These are phyloP conservation scores for Tribolium castaneum DNA, from an alignment of 1,140 invertebrate genomes.

Conservation along the genomic window DNA sequence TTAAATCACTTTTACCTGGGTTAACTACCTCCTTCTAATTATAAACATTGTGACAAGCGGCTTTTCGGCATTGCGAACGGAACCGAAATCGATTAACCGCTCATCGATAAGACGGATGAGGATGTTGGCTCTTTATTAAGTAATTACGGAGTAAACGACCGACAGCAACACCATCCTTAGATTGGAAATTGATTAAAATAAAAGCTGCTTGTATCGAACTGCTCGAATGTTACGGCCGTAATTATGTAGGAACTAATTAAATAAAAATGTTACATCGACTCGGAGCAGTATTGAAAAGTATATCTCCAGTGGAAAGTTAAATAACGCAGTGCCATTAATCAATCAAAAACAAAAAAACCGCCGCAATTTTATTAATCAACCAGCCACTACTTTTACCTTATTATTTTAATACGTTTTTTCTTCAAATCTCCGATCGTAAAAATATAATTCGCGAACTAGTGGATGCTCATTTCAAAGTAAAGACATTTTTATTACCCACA, in stretches of 20 bases:
- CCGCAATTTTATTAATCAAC: neutral
- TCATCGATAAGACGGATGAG: conserved; percentile 1
- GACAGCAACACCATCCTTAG: neutral
- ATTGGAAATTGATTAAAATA: conserved; percentile 23
- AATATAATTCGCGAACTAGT: neutral
- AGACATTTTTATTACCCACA: conserved; percentile 18
- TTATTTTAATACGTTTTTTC: neutral
- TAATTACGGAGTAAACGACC: neutral
- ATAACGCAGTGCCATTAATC: neutral
- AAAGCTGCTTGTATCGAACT: neutral
- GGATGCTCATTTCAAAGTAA: neutral
- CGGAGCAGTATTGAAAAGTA: neutral
- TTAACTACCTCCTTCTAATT: conserved; percentile 61
- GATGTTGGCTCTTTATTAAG: conserved; percentile 19
- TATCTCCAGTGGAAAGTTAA: neutral
- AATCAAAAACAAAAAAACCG: conserved; percentile 17
- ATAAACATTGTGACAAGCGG: conserved; percentile 49
- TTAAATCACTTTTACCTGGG: conserved; percentile 59
- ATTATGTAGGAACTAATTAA: conserved; percentile 32
- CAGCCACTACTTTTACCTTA: neutral
- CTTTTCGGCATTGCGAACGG: neutral
- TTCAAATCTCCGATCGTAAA: conserved; percentile 1
- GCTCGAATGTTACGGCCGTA: neutral
- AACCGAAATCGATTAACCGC: conserved; percentile 6
- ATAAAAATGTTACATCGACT: conserved; percentile 30